phyloP scores from a whole-genome alignment of 2,888 invertebrate species.

The Trichacis sp. region DNA sequence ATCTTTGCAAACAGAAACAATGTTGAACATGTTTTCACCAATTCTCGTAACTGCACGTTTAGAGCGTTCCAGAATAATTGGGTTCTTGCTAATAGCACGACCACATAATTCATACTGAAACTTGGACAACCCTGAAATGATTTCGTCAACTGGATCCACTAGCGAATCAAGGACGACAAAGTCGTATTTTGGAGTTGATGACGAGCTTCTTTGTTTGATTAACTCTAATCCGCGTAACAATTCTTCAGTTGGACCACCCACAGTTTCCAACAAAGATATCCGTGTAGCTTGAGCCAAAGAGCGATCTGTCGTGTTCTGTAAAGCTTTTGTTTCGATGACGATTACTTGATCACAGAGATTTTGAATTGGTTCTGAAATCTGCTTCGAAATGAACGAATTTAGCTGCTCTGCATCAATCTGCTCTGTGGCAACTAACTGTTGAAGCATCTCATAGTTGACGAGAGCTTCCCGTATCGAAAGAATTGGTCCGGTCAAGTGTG shows the following conservation, averaged over 20 bases:
- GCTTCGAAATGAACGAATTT: constrained; percentile 48
- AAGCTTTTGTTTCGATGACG: constrained; percentile 55
- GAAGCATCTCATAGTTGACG: constrained; percentile 45
- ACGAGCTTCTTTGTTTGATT: constrained; percentile 51
- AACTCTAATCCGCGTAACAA: constrained; percentile 61
- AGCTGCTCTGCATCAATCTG: constrained; percentile 44
- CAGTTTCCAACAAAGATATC: constrained; percentile 59
- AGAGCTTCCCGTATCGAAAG: constrained; percentile 52
- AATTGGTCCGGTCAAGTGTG: constrained; percentile 52
- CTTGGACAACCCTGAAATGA: constrained; percentile 57
- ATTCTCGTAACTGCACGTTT: constrained; percentile 50
- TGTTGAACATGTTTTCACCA: constrained; percentile 20
- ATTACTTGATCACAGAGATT: constrained; percentile 59
- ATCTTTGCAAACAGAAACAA: constrained; percentile 12
- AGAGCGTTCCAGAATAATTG: constrained; percentile 59
- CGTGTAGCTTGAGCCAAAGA: constrained; percentile 55
- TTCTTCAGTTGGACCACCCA: constrained; percentile 64
- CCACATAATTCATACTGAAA: constrained; percentile 58
- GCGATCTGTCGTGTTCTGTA: constrained; percentile 55
- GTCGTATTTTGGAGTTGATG: constrained; percentile 50
- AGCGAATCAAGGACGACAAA: constrained; percentile 64
- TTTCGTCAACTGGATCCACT: constrained; percentile 70
- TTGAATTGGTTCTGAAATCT: constrained; percentile 57
- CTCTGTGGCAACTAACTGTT: constrained; percentile 31
- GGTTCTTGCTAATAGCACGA: constrained; percentile 48